Base-by-base conservation (phyloP, 2,888 invertebrate species). In the Tipula lateralis region DNA sequence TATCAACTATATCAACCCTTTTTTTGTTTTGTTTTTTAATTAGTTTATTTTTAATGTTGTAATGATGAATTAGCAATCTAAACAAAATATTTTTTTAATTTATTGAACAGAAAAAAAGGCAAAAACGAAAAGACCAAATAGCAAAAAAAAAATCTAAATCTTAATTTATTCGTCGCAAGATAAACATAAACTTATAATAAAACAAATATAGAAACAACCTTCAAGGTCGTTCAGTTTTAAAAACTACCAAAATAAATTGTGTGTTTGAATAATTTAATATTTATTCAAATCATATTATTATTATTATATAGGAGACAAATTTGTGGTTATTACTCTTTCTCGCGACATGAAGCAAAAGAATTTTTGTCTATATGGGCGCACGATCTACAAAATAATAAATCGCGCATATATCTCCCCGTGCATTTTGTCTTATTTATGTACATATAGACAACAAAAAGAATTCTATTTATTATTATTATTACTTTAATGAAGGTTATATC, bases 91-190 rank as follows among this genome's bases (percentile, higher is more conserved):
- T 66, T 66, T 66, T 16, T 36, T 16, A n/a, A 16, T 50, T 50
- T 50, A 50, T 36, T 16, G 16, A 16, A 16, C 16, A 50, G 13
- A 13, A 39, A 12, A 4, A 50, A 50, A 66, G 19, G 24, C 19
- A 66, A 66, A 44, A 44, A 36, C 32, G 12, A 44, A 44, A 16
- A 36, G 16, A n/a, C 66, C 24, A 66, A 66, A 66, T 24, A 66
- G 24, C 19, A 66, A 66, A 66, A 66, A 66, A 66, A 66, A 9
- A 24, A 66, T 66, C 24, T 24, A 66, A 66, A 66, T 66, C 66
- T 66, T 66, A 66, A 66, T 66, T 66, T 66, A 66, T 66, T 66
- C 66, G 66, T 66, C 66, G 66, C 66, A 66, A 66, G 66, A 44
- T 44, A 44, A 44, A 44, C 44, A 44, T 44, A 44, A 44, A 36